Conservation (phyloP, 2,888 invertebrate species). For the Conus canariensis region DNA sequence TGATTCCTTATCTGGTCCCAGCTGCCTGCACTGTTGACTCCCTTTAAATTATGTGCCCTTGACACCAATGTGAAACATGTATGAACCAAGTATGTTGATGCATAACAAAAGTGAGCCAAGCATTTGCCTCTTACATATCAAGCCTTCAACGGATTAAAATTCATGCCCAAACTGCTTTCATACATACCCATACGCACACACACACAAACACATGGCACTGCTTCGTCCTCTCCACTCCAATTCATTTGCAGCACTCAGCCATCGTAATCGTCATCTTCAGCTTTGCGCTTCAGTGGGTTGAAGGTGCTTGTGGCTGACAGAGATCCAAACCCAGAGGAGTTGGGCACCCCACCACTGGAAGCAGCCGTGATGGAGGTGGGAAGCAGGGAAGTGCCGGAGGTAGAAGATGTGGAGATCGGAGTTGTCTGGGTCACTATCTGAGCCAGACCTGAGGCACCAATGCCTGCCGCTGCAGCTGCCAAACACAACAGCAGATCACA, state of each 20-base stretch:
- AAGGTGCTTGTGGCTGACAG: slow-evolving; percentile 18
- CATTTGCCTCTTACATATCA: no score
- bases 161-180: not conserved
- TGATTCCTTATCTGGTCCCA: no score
- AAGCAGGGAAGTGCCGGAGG: not conserved
- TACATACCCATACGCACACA: not conserved
- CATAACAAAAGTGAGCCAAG: no score
- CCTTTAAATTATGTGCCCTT: no score
- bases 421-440: slow-evolving; percentile 42
- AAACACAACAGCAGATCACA: not conserved
- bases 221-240: no score
- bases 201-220: not conserved
- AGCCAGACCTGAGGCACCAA: slow-evolving; percentile 33
- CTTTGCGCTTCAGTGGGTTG: slow-evolving; percentile 69
- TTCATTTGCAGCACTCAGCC: not conserved
- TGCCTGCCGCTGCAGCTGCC: not conserved
- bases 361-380: slow-evolving; percentile 15
- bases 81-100: no score
- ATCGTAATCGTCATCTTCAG: slow-evolving; percentile 71
- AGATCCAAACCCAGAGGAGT: slow-evolving; percentile 5
- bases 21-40: no score
- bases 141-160: no score
- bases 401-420: not conserved
- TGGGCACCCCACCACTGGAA: not conserved
- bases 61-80: no score